Evolutionary conservation across 2,113 vertebrate genomes (phyloP), one percentile per base, ranked within the genome.

Genomic region (Oryzias woworae): DNA sequence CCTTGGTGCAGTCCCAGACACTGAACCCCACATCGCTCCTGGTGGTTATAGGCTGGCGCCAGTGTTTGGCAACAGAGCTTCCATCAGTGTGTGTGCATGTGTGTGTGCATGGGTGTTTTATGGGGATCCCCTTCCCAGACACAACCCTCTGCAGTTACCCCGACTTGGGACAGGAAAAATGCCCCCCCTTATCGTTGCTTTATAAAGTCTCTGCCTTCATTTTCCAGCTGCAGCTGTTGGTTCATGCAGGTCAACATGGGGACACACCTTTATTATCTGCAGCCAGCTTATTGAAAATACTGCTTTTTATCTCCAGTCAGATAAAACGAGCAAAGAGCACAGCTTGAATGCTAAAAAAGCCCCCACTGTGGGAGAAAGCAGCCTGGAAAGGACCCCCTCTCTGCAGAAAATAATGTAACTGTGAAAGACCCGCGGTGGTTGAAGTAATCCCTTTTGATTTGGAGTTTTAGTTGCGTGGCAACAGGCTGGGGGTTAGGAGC

Each of bases 401-500:
- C 52, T 75, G 47, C 45, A 14, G 53, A 42, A 62, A 49, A 60
- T 26, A 81, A 81, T 52, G 53, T 50, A 67, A 78, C 77, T 50
- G 63, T 71, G 65, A 53, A 68, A 77, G 78, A 71, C 36, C 71
- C 64, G 31, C 44, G 52, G 58, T 50, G 20, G 58, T 71, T 88
- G 83, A 87, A 69, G 63, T 87, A 82, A 87, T 86, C 77, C 78
- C 69, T 86, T 82, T 50, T 87, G 84, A 87, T 80, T 58, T 71
- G 50, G 45, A 78, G 58, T 80, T 77, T 71, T 80, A 85, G 87
- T 90, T 87, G 86, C 86, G 70, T 89, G 87, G 90, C 88, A 91
- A 91, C 88, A 46, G 53, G 68, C 63, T 50, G 52, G 28, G 31
- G 87, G 81, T 81, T 81, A 71, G 77, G 84, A 80, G 65, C 73